These are phyloP conservation scores for Eretmochelys imbricata DNA, from an alignment of 2,113 vertebrate genomes.

Conservation along the genomic window DNA sequence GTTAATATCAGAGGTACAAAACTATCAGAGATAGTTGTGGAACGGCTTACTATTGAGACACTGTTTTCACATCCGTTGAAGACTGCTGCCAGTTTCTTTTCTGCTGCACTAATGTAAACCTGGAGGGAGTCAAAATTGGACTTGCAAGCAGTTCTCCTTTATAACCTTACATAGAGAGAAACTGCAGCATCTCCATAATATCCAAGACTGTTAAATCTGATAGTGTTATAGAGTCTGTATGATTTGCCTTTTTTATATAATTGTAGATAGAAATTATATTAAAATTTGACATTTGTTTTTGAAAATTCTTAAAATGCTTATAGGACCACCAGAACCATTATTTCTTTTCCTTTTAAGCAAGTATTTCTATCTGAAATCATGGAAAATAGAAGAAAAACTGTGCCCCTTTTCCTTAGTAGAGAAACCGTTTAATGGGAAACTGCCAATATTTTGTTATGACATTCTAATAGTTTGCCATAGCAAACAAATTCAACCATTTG, in stretches of 20 bases:
- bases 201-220: background rate
- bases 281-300: background rate
- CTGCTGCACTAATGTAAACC: background rate
- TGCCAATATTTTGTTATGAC: background rate
- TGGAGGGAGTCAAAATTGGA: background rate
- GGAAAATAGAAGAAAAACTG: background rate
- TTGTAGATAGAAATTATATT: background rate
- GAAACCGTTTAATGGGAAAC: background rate
- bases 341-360: background rate
- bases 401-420: background rate
- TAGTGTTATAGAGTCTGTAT: background rate
- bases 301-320: background rate
- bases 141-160: background rate
- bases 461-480: background rate
- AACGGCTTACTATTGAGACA: accelerated
- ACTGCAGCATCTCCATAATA: background rate
- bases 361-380: background rate
- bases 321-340: background rate
- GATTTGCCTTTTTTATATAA: background rate
- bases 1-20: background rate
- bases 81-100: background rate
- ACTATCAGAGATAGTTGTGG: background rate
- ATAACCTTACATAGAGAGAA: background rate
- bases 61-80: background rate
- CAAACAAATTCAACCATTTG: background rate